These are phyloP conservation scores for Philopedon plagiatum DNA, from an alignment of 2,888 invertebrate genomes.

Conservation along the genomic window DNA sequence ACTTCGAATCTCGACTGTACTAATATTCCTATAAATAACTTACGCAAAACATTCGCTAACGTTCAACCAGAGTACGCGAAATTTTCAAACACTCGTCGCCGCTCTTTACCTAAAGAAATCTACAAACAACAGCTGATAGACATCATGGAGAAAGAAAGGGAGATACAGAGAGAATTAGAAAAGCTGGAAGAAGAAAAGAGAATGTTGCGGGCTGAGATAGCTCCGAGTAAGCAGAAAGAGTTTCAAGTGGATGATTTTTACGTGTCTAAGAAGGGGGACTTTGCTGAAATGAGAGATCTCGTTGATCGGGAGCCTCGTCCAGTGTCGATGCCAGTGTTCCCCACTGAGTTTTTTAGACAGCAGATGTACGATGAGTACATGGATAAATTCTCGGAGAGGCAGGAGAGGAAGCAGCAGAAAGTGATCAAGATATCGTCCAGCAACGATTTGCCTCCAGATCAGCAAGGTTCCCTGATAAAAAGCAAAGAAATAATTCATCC, in stretches of 20 bases:
- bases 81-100: conserved; percentile 60
- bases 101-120: conserved; percentile 77
- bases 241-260: conserved; percentile 69
- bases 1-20: conserved; percentile 56
- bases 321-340: conserved; percentile 67
- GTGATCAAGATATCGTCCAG: conserved; percentile 82
- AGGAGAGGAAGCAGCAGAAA: conserved; percentile 84
- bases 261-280: conserved; percentile 70
- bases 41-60: conserved; percentile 40
- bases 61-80: conserved; percentile 36
- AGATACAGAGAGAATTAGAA: conserved; percentile 77
- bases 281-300: conserved; percentile 60
- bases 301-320: conserved; percentile 53
- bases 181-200: conserved; percentile 74
- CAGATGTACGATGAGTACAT: conserved; percentile 90
- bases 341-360: conserved; percentile 81
- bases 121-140: conserved; percentile 77
- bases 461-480: conserved; percentile 43
- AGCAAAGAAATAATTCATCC: conserved; percentile 65
- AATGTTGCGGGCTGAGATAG: conserved; percentile 62
- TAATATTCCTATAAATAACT: conserved; percentile 56
- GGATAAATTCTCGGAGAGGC: conserved; percentile 82
- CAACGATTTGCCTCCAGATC: conserved; percentile 49
- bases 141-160: conserved; percentile 77
- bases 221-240: conserved; percentile 64